Evolutionary conservation across 2,797 vertebrate species (phyloP), one percentile per base, ranked within the genome.

Genomic region (Meda fulgida): DNA sequence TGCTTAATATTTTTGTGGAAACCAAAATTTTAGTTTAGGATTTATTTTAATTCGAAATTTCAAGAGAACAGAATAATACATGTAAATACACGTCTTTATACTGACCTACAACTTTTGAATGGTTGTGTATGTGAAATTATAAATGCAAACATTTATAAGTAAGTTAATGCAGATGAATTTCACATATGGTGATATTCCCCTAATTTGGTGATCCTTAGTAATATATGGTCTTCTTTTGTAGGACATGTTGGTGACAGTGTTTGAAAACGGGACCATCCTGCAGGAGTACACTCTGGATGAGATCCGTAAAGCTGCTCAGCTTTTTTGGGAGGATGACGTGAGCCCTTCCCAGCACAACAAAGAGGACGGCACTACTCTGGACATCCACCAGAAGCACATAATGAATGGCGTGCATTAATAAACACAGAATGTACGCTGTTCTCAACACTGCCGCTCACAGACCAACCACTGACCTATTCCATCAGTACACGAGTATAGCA

Each of bases 171-270:
- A 14, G 13, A 2, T 13, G 11, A 29, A 63, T 16, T 7, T 16
- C 26, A 29, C 16, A 16, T 16, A 16, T 31, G 14, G 5, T 3
- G 60, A 65, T 16, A 63, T 65, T 65, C 5, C 14, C 13, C 26
- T 65, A 7, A 43, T 11, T 51, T 58, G 2, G 18, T 31, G 51
- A 31, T 71, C 19, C n/a, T 16, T 29, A 36, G 34, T 63, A 13
- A 69, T 36, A 69, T 36, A 8, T 7, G 11, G 13, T 70, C 26
- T 71, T 10, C 26, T n/a, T 14, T 51, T 58, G 3, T 78, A 95
- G 95, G 95, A 96, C 88, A 89, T 96, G 86, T 91, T 96, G 86
- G 94, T 95, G 89, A 93, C 93, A 0, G 95, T 96, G 75, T 96
- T 95, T 87, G 94, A 95, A 90, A 95, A 96, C 5, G 95, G 94